Base-by-base conservation (phyloP, 2,797 vertebrate species). In the Cichlasoma orientale region DNA sequence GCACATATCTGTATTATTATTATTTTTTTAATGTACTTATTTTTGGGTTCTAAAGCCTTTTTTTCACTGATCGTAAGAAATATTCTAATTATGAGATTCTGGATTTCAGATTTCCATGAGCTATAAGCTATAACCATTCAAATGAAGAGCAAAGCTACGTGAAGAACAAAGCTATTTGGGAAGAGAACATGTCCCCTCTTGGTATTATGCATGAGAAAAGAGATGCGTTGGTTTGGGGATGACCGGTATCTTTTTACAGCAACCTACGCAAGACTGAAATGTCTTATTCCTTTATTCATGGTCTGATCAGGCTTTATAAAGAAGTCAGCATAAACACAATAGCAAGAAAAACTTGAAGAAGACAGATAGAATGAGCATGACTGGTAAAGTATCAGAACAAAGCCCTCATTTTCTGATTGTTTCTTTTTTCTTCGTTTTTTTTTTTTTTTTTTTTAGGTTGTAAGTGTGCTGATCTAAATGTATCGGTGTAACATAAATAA, bases 271-370 rank as follows among this genome's bases (percentile, higher is more conserved):
- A 85, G 52, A 50, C 71, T 52, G 58, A 56, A 72, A 44, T 77
- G 77, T 80, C 82, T 73, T 89, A 88, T 88, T 86, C 41, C 33
- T 53, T 84, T 73, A 93, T 92, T 90, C 87, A 93, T 90, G 77
- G 8, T 66, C 61, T 71, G 7, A 12, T 53, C 44, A 56, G 56
- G 66, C 72, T 89, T 86, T 94, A 95, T 94, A 96, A 93, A 76
- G 61, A 57, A 12, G 58, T 50, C 56, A 7, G 2, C 29, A 54
- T 27, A 66, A 33, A 16, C 29, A 53, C 74, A 18, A 8, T 47
- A 59, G 27, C 18, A 14, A 78, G 23, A 56, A 75, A 78, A 74
- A 74, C 68, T 56, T 82, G 52, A 70, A 72, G 77, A 52, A 33
- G 25, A 54, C 71, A 61, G 31, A 82, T 72, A 93, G 76, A 79